A percentile compares a stretch with the other conserved stretches of the same genome.
These are phyloP conservation scores for Hydropsyche betteni DNA, from an alignment of 2,888 invertebrate genomes.

Conservation along the genomic window DNA sequence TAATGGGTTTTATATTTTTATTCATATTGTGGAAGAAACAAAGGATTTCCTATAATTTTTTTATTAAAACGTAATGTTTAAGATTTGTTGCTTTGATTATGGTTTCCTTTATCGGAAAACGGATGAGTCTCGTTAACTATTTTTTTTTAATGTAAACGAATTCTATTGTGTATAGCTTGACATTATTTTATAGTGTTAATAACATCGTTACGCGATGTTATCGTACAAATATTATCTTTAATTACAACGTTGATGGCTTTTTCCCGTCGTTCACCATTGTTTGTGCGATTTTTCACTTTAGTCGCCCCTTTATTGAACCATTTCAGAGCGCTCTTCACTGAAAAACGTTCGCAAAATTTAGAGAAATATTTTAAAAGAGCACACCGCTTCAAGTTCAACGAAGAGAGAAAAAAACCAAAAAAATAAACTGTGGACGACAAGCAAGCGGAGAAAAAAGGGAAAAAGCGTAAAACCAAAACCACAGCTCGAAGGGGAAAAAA, in stretches of 20 bases:
- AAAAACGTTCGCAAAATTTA: slow-evolving; percentile 2
- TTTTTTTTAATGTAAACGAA: too few relatives aligned
- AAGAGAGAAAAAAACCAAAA: neutral
- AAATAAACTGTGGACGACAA: neutral
- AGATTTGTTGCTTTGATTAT: too few relatives aligned
- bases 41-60: too few relatives aligned
- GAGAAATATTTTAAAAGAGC: neutral
- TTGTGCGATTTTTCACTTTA: neutral
- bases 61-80: too few relatives aligned
- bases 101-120: too few relatives aligned
- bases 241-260: neutral
- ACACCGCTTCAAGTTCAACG: neutral
- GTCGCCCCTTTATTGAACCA: slow-evolving; percentile 12
- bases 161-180: too few relatives aligned
- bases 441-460: neutral
- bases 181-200: too few relatives aligned
- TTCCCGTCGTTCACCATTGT: slow-evolving; percentile 2
- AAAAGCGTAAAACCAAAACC: neutral
- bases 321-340: neutral
- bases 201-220: neutral
- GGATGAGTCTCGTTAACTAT: too few relatives aligned
- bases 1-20: too few relatives aligned
- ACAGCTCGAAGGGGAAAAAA: slow-evolving; percentile 7
- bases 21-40: too few relatives aligned
- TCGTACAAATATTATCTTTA: slow-evolving; percentile 11